Evolutionary conservation across 2,797 vertebrate genomes (phyloP).

Genomic region (Tokudaia muenninki): DNA sequence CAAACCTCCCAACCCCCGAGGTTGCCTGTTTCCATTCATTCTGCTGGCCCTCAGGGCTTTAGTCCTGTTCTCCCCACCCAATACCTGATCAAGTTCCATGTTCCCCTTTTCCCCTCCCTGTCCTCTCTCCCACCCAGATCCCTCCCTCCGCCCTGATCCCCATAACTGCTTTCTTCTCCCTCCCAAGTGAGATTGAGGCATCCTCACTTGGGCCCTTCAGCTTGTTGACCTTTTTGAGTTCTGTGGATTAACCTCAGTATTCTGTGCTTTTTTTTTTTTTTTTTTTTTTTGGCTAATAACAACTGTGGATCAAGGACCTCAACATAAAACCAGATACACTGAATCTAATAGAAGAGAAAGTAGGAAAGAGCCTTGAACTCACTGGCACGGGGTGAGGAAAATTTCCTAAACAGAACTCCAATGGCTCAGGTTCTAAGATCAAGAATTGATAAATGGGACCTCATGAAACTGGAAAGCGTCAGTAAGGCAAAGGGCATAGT

Average conservation of each 20-base stretch:
- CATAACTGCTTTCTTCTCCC: background rate
- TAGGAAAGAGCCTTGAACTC: no score
- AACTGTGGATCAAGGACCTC: background rate
- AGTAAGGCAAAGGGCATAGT: no score
- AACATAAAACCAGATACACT: background rate
- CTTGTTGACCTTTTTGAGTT: background rate
- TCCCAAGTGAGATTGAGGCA: background rate
- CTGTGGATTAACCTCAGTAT: background rate
- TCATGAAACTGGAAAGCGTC: no score
- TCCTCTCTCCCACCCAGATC: background rate
- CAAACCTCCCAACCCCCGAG: background rate
- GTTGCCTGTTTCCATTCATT: background rate
- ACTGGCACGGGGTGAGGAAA: no score
- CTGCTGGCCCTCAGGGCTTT: background rate
- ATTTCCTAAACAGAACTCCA: no score
- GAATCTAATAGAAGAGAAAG: no score
- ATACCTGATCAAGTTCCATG: background rate
- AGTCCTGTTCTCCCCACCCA: background rate
- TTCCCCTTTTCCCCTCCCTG: background rate
- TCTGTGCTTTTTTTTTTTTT: background rate
- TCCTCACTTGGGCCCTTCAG: background rate
- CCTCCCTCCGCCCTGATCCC: background rate
- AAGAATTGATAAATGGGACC: no score
- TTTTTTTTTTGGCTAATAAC: background rate
- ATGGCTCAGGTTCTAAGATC: no score